Base-by-base conservation (phyloP, 2,797 vertebrate genomes). In the Onychomys torridus region DNA sequence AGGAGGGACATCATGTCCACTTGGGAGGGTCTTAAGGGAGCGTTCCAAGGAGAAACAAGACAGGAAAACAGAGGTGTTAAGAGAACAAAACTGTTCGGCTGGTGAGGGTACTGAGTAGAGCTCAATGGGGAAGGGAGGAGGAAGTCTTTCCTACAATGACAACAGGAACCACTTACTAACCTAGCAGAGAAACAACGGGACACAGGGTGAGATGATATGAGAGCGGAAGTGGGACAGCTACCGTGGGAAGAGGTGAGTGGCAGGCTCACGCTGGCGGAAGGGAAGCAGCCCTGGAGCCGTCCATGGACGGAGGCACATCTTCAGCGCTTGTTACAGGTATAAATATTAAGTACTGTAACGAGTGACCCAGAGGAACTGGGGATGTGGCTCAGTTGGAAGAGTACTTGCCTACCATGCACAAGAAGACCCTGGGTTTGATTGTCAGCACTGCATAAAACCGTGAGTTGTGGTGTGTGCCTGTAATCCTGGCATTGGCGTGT, bases 1-100 rank as follows among this genome's bases (percentile, higher is more conserved):
- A 91, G 92, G 57, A 65, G 57, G 77, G 52, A 69, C 85, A 75
- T 43, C 23, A 40, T 16, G 67, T 43, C 27, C 71, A 43, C 85
- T 43, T 95, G 91, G 61, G 23, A 89, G 91, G 75, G 55, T 25
- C 29, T 92, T 93, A 75, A 76, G 9, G 25, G 63, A 92, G 69
- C 8, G 83, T 37, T 91, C 19, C 12, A 76, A n/a, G 43, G 34
- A 92, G 43, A 93, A 79, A 49, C 0, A 87, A 37, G 27, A 55
- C 4, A 77, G 46, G 49, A 81, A 91, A 95, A 87, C 19, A 8
- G n/a, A 37, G 59, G 21, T 76, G 63, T 65, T 73, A 77, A 87
- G 55, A 40, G 19, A 81, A 76, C 16, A 84, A 90, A 96, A 87
- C 13, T 37, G 27, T 73, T 57, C 23, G 9, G 32, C 29, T 29